Base-by-base conservation (phyloP, 2,888 invertebrate genomes). In the Ochropleura plecta region DNA sequence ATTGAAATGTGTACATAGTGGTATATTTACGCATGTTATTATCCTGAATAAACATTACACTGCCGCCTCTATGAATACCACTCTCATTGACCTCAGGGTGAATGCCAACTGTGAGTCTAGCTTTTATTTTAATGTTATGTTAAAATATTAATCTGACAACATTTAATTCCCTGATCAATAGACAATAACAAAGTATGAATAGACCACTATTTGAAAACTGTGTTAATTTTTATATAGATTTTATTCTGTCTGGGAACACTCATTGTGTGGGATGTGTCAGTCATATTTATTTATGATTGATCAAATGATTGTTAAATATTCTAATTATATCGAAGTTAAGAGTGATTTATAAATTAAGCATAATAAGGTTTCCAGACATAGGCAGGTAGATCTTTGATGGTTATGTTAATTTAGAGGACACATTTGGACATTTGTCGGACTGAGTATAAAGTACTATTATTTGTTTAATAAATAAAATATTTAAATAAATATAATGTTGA, bases 391-490 rank as follows among this genome's bases (percentile, higher is more conserved):
- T 86, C 89, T 91, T 91, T 89, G 88, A 91, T 90, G 91, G 91
- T 92, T 91, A 88, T 89, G 90, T 93, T 92, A 92, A 92, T 93
- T 92, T 93, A 92, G 91, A 93, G 92, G 91, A 93, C 92, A 93
- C 92, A 93, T 90, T 89, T 89, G 88, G 90, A 91, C 90, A 89
- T 89, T 88, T 92, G 93, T 95, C 93, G 93, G 95, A 96, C 96
- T 96, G 96, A 96, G 94, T 94, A 94, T 95, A 94, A 93, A 93
- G 93, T 94, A 95, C 92, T 94, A 94, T 93, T 88, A 91, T 92
- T 94, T 94, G 94, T 94, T 95, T 94, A 94, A 92, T 93, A 88
- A 95, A 94, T 94, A 94, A 94, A 90, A 94, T 91, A 85, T 90
- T 91, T 90, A 88, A 90, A 91, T 88, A 89, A 86, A 76, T 74